A percentile compares a stretch with the other conserved stretches of the same genome.
These are phyloP conservation scores for Corythoichthys intestinalis DNA, from an alignment of 2,113 vertebrate genomes.

Conservation along the genomic window DNA sequence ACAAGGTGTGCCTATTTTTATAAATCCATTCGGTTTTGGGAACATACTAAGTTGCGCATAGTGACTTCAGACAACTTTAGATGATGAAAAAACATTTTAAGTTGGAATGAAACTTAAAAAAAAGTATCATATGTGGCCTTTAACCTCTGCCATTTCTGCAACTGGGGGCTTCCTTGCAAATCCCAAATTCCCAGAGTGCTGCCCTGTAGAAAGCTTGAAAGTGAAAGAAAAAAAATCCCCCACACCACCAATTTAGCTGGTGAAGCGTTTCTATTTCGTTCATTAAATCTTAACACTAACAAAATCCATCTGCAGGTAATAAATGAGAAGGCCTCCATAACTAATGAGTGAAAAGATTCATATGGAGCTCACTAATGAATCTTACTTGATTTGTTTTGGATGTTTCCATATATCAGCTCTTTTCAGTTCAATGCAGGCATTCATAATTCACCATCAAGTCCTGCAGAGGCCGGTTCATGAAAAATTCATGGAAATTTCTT, in stretches of 20 bases:
- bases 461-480: conserved; percentile 57
- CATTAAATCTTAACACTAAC: background rate
- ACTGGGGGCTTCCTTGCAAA: too few species aligned
- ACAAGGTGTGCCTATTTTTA: too few species aligned
- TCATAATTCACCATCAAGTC: conserved; percentile 56
- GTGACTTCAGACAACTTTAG: too few species aligned
- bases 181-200: too few species aligned
- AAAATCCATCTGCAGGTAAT: background rate
- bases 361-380: conserved; percentile 27
- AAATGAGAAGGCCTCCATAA: conserved; percentile 18
- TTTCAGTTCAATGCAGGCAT: conserved; percentile 37
- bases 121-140: too few species aligned
- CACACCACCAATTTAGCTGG: background rate
- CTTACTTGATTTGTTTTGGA: background rate
- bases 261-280: background rate
- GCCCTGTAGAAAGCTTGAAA: too few species aligned
- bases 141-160: too few species aligned
- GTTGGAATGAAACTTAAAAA: too few species aligned
- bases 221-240: too few species aligned
- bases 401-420: conserved; percentile 32
- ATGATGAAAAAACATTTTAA: too few species aligned
- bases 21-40: too few species aligned
- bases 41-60: too few species aligned
- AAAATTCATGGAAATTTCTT: conserved; percentile 67
- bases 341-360: conserved; percentile 36